Base-by-base conservation (phyloP, 2,797 vertebrate genomes). In the Argentina silus region DNA sequence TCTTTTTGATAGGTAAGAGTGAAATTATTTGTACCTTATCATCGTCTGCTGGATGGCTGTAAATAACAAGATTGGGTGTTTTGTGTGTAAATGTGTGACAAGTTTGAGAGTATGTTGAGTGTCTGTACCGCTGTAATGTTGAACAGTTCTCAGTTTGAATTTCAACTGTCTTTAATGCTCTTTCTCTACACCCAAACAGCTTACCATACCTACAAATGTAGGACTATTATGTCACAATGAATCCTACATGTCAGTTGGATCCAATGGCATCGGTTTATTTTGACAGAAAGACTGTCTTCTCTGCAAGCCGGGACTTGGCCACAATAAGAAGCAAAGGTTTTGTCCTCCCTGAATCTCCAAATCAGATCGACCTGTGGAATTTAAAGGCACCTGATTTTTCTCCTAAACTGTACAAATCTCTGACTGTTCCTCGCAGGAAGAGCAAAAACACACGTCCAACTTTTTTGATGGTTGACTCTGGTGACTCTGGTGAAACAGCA, bases 311-410 rank as follows among this genome's bases (percentile, higher is more conserved):
- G 73, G 67, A 75, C 57, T 73, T 92, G 47, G 71, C 74, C 15
- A 62, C 60, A 0, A 67, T 78, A 55, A 83, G 80, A 78, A 84
- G 65, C 19, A 23, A 51, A 10, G n/a, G n/a, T 51, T 51, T 51
- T n/a, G 50, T 51, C 10, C 50, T 51, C 48, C 62, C 42, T 43
- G 47, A 55, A 73, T 36, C 70, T 27, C 19, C 57, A 55, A 55
- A 69, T 50, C 55, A 70, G 12, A 10, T 3, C n/a, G 57, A 85
- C 10, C 0, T 53, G 19, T 81, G 83, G 88, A 85, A 82, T 76
- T 86, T 88, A 47, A 83, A 86, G 70, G 74, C 89, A 19, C 93
- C 89, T 0, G 90, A 93, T 77, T 94, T 95, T 75, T 95, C 84
- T 17, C 67, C 87, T 0, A 76, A 57, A 64, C 77, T 93, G 0